Conservation (phyloP, 1,140 invertebrate genomes). For the Drosophila grimshawi region DNA sequence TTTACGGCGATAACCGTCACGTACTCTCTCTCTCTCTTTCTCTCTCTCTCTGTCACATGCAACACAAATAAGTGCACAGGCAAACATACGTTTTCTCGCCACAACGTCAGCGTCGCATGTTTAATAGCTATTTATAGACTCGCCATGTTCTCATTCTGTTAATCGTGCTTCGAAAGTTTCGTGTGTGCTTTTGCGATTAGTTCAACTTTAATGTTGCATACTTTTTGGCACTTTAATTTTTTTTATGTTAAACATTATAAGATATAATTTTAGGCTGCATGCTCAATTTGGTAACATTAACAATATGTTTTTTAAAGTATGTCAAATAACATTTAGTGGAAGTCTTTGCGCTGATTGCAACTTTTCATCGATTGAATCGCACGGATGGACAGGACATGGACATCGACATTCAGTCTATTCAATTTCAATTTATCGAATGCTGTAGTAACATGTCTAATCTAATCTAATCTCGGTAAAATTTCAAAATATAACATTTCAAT, state of each 20-base stretch:
- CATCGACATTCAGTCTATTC: conserved; percentile 48
- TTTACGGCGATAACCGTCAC: conserved; percentile 9
- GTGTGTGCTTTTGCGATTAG: conserved; percentile 39
- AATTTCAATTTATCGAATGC: conserved; percentile 77
- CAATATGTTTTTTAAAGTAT: not conserved
- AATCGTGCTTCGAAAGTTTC: conserved; percentile 29
- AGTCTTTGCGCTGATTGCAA: too few species aligned
- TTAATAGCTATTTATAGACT: conserved; percentile 69
- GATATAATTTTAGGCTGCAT: conserved; percentile 12
- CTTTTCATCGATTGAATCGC: conserved; percentile 7
- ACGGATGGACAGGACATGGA: not conserved
- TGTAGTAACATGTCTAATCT: conserved; percentile 76
- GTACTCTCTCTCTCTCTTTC: not conserved
- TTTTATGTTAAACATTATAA: not conserved
- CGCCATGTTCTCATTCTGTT: conserved; percentile 15
- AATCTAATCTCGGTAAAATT: conserved; percentile 70
- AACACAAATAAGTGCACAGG: conserved; percentile 27
- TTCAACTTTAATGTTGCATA: conserved; percentile 63
- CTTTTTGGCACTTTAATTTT: conserved; percentile 42
- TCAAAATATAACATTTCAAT: conserved; percentile 77
- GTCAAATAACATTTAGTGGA: conserved; percentile 1
- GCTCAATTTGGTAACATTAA: too few species aligned
- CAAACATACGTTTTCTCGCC: conserved; percentile 76
- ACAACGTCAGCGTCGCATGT: conserved; percentile 54
- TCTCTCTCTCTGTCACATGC: not conserved